Base-by-base conservation (phyloP, 2,113 vertebrate species). In the Oxygymnocypris stewartii region DNA sequence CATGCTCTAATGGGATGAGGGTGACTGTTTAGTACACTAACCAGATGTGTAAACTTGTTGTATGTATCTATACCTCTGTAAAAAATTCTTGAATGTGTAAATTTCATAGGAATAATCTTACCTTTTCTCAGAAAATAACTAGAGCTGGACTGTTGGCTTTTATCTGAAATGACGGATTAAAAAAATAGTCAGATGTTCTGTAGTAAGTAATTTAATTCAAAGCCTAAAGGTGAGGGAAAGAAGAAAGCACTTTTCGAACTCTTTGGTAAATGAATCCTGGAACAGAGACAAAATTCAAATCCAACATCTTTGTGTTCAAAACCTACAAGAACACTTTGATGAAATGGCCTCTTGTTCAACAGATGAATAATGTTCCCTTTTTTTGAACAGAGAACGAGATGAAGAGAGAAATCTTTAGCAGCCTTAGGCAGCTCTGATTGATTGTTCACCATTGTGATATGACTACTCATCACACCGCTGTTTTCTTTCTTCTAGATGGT, bases 401-500 rank as follows among this genome's bases (percentile, higher is more conserved):
- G 28, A 65, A 77, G 12, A 44, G 78, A 74, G 78, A 35, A 69
- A 59, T 74, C 44, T 25, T 51, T 71, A 11, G 47, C 42, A 25
- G 54, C 25, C 74, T 76, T 25, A n/a, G 61, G n/a, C 79, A 51
- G 20, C 51, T 87, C 44, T 87, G 65, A 73, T 80, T 44, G 65
- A 73, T 81, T 71, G 25, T 61, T 12, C 37, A 31, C 76, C n/a
- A 65, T 69, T 2, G 37, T 47, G 61, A 74, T 80, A 74, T 14
- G 47, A 12, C 85, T 10, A 57, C 75, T 76, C 40, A 79, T 28
- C 63, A 35, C 37, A 78, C 25, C 28, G 12, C 51, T 59, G 61
- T 61, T 47, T 85, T n/a, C 5, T 87, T 35, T 59, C 54, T 40
- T 73, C 89, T 95, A 99, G 98, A 99, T 91, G 98, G 98, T 88